phyloP scores from a whole-genome alignment of 2,888 invertebrate species.

The Xestia c-nigrum region DNA sequence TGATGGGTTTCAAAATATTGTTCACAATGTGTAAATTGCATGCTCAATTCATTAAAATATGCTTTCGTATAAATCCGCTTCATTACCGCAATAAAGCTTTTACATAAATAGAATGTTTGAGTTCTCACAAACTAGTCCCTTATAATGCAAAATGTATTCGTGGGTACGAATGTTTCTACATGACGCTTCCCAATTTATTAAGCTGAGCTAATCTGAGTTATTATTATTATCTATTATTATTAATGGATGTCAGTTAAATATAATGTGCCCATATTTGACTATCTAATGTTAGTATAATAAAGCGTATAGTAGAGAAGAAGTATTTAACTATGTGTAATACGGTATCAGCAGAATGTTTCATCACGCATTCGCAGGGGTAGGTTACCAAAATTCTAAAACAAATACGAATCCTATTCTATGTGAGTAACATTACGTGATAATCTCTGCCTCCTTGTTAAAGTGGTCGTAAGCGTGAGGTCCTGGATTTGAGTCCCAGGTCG shows the following conservation, averaged over 20 bases:
- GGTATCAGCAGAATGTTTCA: too few species aligned
- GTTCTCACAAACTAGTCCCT: not conserved
- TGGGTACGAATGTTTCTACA: not conserved
- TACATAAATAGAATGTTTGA: not conserved
- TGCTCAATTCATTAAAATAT: not conserved
- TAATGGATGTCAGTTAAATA: not conserved
- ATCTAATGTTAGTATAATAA: not conserved
- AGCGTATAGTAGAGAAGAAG: too few species aligned
- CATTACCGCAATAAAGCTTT: not conserved
- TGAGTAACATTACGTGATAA: too few species aligned
- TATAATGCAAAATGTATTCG: not conserved
- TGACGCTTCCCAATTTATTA: not conserved
- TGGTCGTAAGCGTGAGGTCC: too few species aligned
- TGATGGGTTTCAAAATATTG: too few species aligned
- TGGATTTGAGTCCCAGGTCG: too few species aligned
- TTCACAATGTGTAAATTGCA: not conserved
- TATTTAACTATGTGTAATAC: too few species aligned
- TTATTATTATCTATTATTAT: too few species aligned
- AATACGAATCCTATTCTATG: too few species aligned
- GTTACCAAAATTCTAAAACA: too few species aligned
- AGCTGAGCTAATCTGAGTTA: not conserved
- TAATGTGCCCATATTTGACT: not conserved
- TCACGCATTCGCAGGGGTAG: too few species aligned
- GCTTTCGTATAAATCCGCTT: conserved; percentile 5
- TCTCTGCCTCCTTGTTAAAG: too few species aligned